Base-by-base conservation (phyloP, 2,113 vertebrate species). In the Phrynosoma blainvillii region DNA sequence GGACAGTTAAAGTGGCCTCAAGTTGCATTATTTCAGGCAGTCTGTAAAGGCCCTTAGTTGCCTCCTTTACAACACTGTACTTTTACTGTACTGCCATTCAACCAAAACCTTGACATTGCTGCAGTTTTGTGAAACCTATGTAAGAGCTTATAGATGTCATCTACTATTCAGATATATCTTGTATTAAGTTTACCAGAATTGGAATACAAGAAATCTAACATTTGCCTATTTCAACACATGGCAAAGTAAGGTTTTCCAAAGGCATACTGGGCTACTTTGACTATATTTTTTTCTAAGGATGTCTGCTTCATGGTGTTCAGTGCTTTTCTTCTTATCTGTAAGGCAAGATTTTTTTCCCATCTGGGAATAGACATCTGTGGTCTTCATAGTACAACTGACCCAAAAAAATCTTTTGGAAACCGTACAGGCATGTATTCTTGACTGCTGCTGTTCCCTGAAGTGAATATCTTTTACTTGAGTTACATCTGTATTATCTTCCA, bases 401-500 rank as follows among this genome's bases (percentile, higher is more conserved):
- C 85, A 73, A 90, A 13, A 71, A 90, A 10, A 75, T 86, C 66
- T 77, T 83, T 52, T 88, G 88, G 52, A 0, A 27, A 86, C 7
- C 70, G 27, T 0, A 1, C 47, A 5, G 0, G 7, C 0, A 83
- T 76, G 62, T 86, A 82, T 82, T 82, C 84, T 86, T 76, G 74
- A 77, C 32, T 76, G 73, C 84, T 84, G 18, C 87, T 88, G 54
- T 42, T 90, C 65, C 82, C 70, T 78, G 78, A 89, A 82, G 0
- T 79, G 56, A 87, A 54, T 0, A 0, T 84, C 85, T 40, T 91
- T 90, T 71, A 82, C 83, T 88, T 92, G 79, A 62, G 30, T 89
- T 92, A 79, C 30, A 13, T 90, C 87, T 93, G 56, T 42, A 78
- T 62, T 92, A 82, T 87, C 66, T 94, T 1, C 0, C 77, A 27